Evolutionary conservation across 2,113 vertebrate genomes (phyloP).

Genomic region (Rhabdornis inornatus): DNA sequence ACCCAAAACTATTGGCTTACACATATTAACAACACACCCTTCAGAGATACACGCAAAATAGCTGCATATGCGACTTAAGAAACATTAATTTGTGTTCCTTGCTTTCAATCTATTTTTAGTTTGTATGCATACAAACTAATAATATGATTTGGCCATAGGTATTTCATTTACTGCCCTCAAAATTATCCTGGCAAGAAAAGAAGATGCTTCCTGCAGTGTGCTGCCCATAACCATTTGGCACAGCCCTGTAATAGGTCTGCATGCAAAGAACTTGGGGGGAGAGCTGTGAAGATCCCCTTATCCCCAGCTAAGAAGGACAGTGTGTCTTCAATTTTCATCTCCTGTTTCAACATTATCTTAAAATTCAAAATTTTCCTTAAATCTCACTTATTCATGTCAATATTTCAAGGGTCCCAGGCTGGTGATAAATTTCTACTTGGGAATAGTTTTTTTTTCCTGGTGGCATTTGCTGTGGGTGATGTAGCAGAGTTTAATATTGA

Average conservation of each 20-base stretch:
- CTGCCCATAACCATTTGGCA: background rate
- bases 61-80: background rate
- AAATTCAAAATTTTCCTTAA: background rate
- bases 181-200: background rate
- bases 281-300: background rate
- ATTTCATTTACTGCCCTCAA: slow-evolving; percentile 39
- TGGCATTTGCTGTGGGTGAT: background rate
- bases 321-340: background rate
- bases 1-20: slow-evolving; percentile 86
- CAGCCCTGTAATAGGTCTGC: background rate
- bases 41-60: background rate
- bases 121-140: background rate
- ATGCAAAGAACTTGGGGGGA: background rate
- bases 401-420: background rate
- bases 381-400: background rate
- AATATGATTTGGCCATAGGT: background rate
- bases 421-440: background rate
- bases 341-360: background rate
- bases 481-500: background rate
- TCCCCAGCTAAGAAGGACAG: background rate
- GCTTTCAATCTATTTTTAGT: slow-evolving; percentile 25
- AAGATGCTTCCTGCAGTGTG: background rate
- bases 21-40: background rate
- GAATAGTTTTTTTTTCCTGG: background rate
- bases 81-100: background rate